Evolutionary conservation across 2,113 vertebrate species (phyloP).

Genomic region (Mellivora capensis): DNA sequence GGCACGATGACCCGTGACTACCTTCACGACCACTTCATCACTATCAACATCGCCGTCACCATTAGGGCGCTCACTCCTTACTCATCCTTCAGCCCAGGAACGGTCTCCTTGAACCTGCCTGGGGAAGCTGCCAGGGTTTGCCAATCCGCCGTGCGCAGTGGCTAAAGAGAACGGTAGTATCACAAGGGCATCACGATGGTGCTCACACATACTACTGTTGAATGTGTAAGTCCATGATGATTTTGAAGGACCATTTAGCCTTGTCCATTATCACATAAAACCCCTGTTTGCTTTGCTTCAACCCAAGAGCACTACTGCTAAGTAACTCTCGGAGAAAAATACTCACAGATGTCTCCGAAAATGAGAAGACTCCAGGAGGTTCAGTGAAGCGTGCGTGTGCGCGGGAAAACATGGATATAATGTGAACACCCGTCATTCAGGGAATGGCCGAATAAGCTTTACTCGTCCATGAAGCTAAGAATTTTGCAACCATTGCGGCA

Average conservation of each 20-base stretch:
- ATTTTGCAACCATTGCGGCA: neutral
- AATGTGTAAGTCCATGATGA: neutral
- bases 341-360: neutral
- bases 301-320: neutral
- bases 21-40: constrained; percentile 6
- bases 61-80: neutral
- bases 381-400: neutral
- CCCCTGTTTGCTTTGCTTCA: neutral
- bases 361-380: neutral
- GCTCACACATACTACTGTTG: neutral
- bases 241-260: neutral
- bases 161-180: neutral
- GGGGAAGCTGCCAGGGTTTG: neutral
- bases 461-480: neutral
- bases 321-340: neutral
- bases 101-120: neutral
- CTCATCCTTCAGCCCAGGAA: neutral
- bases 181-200: neutral
- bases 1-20: constrained; percentile 60
- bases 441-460: neutral
- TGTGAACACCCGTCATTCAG: neutral
- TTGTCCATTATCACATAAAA: neutral
- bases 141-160: neutral
- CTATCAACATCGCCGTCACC: neutral
- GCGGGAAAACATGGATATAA: neutral